phyloP scores from a whole-genome alignment of 2,113 vertebrate genomes.

The Pyrgilauda ruficollis region DNA sequence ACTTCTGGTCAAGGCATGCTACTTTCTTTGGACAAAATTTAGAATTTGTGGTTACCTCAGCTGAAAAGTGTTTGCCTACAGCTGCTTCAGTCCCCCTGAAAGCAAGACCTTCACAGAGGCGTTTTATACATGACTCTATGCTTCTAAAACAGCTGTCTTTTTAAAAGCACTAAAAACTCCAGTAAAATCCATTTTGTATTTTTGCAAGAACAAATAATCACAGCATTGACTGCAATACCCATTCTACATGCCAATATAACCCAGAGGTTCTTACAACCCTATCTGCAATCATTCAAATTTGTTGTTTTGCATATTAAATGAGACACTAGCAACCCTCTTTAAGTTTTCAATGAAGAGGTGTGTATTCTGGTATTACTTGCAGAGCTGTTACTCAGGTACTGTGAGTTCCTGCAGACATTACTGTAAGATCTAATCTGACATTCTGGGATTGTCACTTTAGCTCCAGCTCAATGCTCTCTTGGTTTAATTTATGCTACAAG shows the following conservation, averaged over 20 bases:
- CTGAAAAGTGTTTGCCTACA: background rate
- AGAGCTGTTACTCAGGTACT: background rate
- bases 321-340: background rate
- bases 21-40: background rate
- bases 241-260: background rate
- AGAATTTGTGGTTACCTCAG: background rate
- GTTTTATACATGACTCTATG: background rate
- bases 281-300: background rate
- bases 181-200: background rate
- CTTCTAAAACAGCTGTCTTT: background rate
- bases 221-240: background rate
- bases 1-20: background rate
- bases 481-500: conserved; percentile 1
- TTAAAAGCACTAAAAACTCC: background rate
- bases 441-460: background rate
- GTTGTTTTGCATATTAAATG: conserved; percentile 7
- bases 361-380: background rate
- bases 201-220: background rate
- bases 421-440: background rate
- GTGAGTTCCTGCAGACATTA: background rate
- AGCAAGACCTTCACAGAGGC: background rate
- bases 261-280: background rate
- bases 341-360: conserved; percentile 13
- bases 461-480: background rate
- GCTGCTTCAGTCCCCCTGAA: background rate